Evolutionary conservation across 2,797 vertebrate genomes (phyloP).

Genomic region (Acanthiza pusilla): DNA sequence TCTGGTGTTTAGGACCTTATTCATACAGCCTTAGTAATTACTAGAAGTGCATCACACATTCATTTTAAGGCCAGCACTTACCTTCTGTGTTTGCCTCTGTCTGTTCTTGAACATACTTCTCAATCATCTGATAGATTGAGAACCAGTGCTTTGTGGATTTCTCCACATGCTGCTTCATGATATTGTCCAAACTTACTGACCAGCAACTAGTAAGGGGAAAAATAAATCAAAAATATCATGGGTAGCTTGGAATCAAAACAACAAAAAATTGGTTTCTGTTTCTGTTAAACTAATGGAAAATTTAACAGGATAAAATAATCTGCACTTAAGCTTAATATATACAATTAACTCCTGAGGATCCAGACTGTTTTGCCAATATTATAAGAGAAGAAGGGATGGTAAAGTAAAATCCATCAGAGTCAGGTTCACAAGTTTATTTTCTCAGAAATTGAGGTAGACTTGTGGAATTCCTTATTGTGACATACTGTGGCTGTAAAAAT

Average conservation of each 20-base stretch:
- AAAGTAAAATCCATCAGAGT: not conserved
- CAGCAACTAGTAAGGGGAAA: conserved; percentile 81
- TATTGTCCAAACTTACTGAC: conserved; percentile 92
- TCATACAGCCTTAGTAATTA: not conserved
- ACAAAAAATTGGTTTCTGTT: not conserved
- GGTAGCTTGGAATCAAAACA: not conserved
- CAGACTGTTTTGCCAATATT: not conserved
- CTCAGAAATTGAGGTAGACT: not conserved
- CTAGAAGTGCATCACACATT: not conserved
- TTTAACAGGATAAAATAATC: not conserved
- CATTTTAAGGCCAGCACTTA: conserved; percentile 36
- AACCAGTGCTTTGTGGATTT: conserved; percentile 93
- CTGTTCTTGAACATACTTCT: conserved; percentile 84
- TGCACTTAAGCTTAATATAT: not conserved
- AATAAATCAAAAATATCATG: not conserved
- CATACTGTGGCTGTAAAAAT: not conserved
- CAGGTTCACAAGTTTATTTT: not conserved
- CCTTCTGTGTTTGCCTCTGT: conserved; percentile 70
- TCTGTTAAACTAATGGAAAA: not conserved
- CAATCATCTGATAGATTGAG: conserved; percentile 92
- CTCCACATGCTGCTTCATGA: conserved; percentile 82
- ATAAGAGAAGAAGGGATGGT: not conserved
- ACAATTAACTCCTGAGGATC: not conserved
- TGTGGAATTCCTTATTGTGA: not conserved
- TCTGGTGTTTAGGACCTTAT: not conserved